phyloP scores from a whole-genome alignment of 64 coral and sea anemone genomes.

The Montipora sp. region DNA sequence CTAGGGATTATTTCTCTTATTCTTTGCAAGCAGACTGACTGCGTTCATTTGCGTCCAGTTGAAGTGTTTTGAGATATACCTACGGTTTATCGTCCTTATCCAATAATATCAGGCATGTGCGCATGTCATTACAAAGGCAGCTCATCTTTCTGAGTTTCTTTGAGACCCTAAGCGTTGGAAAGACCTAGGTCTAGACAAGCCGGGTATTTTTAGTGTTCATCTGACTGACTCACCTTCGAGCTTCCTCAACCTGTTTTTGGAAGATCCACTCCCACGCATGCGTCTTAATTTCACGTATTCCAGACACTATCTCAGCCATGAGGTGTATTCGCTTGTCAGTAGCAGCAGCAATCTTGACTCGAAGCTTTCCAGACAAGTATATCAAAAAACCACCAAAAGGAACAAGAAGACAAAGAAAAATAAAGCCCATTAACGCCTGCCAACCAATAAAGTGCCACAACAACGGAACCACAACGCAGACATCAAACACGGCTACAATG shows the following conservation, averaged over 20 bases:
- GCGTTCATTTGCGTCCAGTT: too few relatives aligned
- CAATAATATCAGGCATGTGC: too few relatives aligned
- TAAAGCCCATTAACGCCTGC: slow-evolving; percentile 48
- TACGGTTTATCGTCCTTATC: too few relatives aligned
- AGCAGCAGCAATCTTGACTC: slow-evolving; percentile 41
- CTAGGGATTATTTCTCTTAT: too few relatives aligned
- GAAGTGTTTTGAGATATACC: too few relatives aligned
- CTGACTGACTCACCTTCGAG: slow-evolving; percentile 26
- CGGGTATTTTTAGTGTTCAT: not conserved
- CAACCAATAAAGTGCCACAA: slow-evolving; percentile 66
- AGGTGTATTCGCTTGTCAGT: slow-evolving; percentile 56
- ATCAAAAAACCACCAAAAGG: slow-evolving; percentile 22
- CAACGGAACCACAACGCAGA: slow-evolving; percentile 15
- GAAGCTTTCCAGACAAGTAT: slow-evolving; percentile 45
- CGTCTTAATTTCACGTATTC: slow-evolving; percentile 63
- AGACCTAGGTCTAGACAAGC: not conserved
- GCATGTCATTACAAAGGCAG: too few relatives aligned
- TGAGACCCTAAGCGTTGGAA: too few relatives aligned
- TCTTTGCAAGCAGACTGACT: too few relatives aligned
- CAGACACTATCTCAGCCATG: slow-evolving; percentile 54
- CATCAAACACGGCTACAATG: slow-evolving; percentile 45
- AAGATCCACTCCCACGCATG: slow-evolving; percentile 60
- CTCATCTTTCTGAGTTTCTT: not conserved
- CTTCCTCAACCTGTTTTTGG: slow-evolving; percentile 19
- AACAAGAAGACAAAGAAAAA: slow-evolving; percentile 32